Base-by-base conservation (phyloP, 1,140 invertebrate genomes). In the Pseudomyrmex cubaensis region DNA sequence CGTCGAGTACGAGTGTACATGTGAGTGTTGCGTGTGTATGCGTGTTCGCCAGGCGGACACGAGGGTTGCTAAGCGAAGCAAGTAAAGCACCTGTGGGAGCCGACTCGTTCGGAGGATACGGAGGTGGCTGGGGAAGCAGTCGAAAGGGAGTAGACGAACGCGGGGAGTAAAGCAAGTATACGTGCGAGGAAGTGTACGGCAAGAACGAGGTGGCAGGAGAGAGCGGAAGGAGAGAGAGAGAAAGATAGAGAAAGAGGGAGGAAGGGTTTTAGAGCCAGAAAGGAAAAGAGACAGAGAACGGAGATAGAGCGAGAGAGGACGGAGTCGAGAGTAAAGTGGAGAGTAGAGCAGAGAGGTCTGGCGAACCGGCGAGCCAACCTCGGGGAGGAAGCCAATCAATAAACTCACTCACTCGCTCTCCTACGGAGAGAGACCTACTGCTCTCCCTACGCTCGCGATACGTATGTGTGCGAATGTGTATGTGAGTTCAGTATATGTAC, bases 381-480 rank as follows among this genome's bases (percentile, higher is more conserved):
- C 91, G 90, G 76, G 92, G 92, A 93, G 93, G 90, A 94, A 93
- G 93, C 92, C 93, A 94, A 94, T 94, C 94, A 93, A 94, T 94
- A 94, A 94, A 94, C 91, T 92, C 90, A 89, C 91, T 91, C 91
- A 82, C 89, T 91, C 87, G 86, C 91, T 92, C 92, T 90, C 84
- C 88, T 87, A 90, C 87, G 88, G 77, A 87, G 88, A 87, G 91
- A 90, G 91, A 91, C 85, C 91, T 89, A 90, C 90, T 91, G 90
- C 90, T 89, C 87, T 89, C 88, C 85, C 88, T 89, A 82, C 84
- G 82, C 88, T 86, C 87, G 87, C 87, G 87, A 82, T 82, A 82
- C 57, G 57, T n/a, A 35, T 48, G 20, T 54, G 67, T 72, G 22
- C 35, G 35, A 35, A 35, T 35, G 35, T 35, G 35, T 35, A 35